Base-by-base conservation (phyloP, 2,888 invertebrate genomes). In the Pecten maximus region DNA sequence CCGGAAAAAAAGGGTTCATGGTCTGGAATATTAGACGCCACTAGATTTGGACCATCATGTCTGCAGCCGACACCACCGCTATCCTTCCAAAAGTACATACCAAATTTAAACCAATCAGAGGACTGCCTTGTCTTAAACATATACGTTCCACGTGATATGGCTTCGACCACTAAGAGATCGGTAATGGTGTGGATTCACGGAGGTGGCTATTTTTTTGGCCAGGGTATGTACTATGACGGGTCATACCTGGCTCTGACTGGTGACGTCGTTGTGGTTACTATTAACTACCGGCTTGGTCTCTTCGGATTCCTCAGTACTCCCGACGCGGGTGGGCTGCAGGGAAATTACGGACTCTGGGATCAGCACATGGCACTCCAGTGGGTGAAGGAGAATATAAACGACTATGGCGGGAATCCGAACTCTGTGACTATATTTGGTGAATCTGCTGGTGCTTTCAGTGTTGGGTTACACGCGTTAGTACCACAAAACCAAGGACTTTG, bases 21-120 rank as follows among this genome's bases (percentile, higher is more conserved):
- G 74, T 8, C 74, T 35, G 74, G 74, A 12, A 35, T 23, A 19
- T 23, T 74, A 8, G 35, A 74, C 35, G 74, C 74, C 6, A 74
- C 74, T 8, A 19, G 16, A 35, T 74, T 74, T 35, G 74, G 74
- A 35, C 74, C 74, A 35, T 74, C 74, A 35, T 74, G 74, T 28
- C 28, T 74, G 12, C 74, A 74, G 16, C 60, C 60, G 28, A 74
- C 0, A 2, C 1, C 12, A 74, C 35, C 28, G 16, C 35, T 2
- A 1, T 6, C 35, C 0, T 74, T 6, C 35, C 28, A 35, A 23
- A 74, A 35, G 10, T 74, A 28, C 15, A 23, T 74, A 10, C 74
- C 74, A 74, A 74, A 74, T 74, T 74, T 74, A 35, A 74, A 74
- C 35, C 74, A 74, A 74, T 74, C 74, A 35, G 74, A 74, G 35